These are phyloP conservation scores for Rhingia campestris DNA, from an alignment of 2,888 invertebrate species.

Conservation along the genomic window DNA sequence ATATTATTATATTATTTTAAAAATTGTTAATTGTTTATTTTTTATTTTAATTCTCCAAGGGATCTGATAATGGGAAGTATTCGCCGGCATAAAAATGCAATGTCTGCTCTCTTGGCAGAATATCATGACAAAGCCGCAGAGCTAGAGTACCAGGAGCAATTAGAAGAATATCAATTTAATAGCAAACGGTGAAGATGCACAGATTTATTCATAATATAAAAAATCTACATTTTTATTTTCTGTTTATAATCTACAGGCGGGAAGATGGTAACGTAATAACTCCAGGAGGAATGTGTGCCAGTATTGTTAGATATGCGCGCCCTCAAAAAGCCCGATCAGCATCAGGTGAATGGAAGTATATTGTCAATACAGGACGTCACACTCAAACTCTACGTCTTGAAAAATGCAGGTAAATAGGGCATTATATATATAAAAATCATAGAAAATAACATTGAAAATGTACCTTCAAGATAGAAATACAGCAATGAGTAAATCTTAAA, in stretches of 20 bases:
- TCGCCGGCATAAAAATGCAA: slow-evolving; percentile 87
- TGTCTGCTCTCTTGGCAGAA: slow-evolving; percentile 88
- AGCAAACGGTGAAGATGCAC: slow-evolving; percentile 78
- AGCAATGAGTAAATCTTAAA: too few species aligned
- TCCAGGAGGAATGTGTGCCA: slow-evolving; percentile 90
- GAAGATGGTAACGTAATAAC: slow-evolving; percentile 85
- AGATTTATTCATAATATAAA: neutral
- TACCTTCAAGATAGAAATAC: too few species aligned
- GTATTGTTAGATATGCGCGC: slow-evolving; percentile 90
- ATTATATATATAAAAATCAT: neutral
- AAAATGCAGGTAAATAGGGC: slow-evolving; percentile 87
- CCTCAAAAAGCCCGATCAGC: slow-evolving; percentile 92
- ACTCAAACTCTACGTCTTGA: slow-evolving; percentile 92
- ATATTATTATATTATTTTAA: too few species aligned
- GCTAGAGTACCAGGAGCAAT: slow-evolving; percentile 79
- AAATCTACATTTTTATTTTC: neutral
- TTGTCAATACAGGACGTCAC: slow-evolving; percentile 92
- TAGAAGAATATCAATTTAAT: slow-evolving; percentile 79
- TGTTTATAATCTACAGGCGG: slow-evolving; percentile 83
- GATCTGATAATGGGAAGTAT: slow-evolving; percentile 88
- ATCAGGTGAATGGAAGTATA: slow-evolving; percentile 92
- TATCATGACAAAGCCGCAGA: slow-evolving; percentile 85
- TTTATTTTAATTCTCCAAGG: slow-evolving; percentile 80
- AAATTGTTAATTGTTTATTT: neutral
- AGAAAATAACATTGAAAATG: neutral